A percentile compares a stretch with the other conserved stretches of the same genome.
These are phyloP conservation scores for Diacarnus erythraeanus DNA, from an alignment of 37 sponge, comb jelly and placozoan genomes.

Conservation along the genomic window DNA sequence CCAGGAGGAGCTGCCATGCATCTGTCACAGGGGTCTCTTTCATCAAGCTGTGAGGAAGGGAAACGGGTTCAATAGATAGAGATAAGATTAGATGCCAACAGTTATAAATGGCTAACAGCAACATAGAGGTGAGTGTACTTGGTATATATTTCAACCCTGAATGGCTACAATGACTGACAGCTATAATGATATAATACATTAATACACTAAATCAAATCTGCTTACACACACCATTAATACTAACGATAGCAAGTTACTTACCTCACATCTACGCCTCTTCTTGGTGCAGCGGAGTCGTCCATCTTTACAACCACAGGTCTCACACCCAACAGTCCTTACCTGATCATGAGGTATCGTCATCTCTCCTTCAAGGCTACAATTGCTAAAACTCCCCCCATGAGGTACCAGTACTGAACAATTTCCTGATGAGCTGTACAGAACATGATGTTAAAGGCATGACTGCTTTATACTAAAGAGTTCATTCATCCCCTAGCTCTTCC, in stretches of 20 bases:
- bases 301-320: conserved; percentile 19
- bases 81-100: too few relatives aligned
- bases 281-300: conserved; percentile 15
- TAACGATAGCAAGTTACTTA: background rate
- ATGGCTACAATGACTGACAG: too few relatives aligned
- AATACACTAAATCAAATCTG: too few relatives aligned
- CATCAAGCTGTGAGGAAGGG: background rate
- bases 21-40: conserved; percentile 1
- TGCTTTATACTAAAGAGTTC: too few relatives aligned
- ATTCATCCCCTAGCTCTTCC: too few relatives aligned
- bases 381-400: background rate
- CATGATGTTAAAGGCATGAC: too few relatives aligned
- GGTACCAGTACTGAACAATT: background rate
- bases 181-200: too few relatives aligned
- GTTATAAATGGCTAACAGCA: too few relatives aligned
- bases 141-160: too few relatives aligned
- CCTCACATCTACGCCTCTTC: conserved; percentile 2
- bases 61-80: background rate
- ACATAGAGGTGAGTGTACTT: too few relatives aligned
- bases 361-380: conserved; percentile 17
- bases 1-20: background rate
- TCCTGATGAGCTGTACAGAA: background rate
- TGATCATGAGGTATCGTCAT: background rate
- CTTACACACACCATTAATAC: background rate
- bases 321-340: background rate